Base-by-base conservation (phyloP, 2,888 invertebrate genomes). In the Thumatha senex region DNA sequence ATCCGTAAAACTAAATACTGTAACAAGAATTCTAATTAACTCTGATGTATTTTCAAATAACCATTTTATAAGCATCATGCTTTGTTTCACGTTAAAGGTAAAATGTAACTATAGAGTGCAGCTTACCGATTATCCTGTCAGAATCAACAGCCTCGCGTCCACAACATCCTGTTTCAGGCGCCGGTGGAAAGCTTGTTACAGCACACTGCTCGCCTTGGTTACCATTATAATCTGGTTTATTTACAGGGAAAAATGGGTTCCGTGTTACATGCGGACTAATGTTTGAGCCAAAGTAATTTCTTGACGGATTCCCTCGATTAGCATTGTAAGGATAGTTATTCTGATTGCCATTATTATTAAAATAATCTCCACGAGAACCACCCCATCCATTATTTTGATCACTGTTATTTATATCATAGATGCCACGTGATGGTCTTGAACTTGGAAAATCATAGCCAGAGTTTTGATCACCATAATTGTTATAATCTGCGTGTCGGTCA, bases 151-250 rank as follows among this genome's bases (percentile, higher is more conserved):
- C 79, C 56, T 89, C 87, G 24, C 68, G 70, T 30, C 89, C 89
- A 56, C 89, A 89, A 67, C 89, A 89, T 48, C 79, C 83, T 40
- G 81, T 70, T 53, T 76, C 65, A 39, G 85, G 81, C 41, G 75
- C 72, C 2, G 87, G 86, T 2, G 84, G 82, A 29, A 77, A 72
- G 63, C 74, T 82, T 53, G 79, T 76, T 74, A 76, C 49, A 24
- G 73, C 54, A 54, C 88, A 87, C 60, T 82, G 79, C 24, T 67
- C 68, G 46, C 35, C 62, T 38, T 56, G 48, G 51, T 62, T 61
- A 7, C 39, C 49, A 5, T 41, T 46, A 42, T 42, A 18, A 49
- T 40, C 47, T 1, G 43, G 49, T 9, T 54, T 54, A 30, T 49
- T 40, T 35, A 14, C 36, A 18, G 51, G 48, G 2, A 51, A 48